phyloP scores from a whole-genome alignment of 1,140 invertebrate genomes.

The Octopus bimaculoides region DNA sequence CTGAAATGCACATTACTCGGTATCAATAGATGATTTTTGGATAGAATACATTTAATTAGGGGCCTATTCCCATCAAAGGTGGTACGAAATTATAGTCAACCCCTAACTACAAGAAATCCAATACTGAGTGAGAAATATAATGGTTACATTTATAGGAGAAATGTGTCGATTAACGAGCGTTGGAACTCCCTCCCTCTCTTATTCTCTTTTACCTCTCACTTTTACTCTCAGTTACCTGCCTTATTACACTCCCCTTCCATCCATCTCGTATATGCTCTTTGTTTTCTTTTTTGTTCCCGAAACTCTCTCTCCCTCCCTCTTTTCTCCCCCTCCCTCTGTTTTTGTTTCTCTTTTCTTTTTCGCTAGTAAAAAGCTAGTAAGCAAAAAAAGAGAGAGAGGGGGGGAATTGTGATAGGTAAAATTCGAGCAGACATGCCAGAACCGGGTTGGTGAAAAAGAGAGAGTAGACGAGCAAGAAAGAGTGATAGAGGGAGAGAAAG shows the following conservation, averaged over 20 bases:
- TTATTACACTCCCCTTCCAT: not conserved
- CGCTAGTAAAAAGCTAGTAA: not conserved
- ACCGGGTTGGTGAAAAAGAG: not conserved
- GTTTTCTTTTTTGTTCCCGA: not conserved
- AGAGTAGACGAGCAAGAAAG: not conserved
- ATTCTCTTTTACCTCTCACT: not conserved
- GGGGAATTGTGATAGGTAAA: not conserved
- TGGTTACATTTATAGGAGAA: not conserved
- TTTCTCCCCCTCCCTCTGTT: not conserved
- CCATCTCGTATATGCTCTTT: not conserved
- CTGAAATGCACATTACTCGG: no score
- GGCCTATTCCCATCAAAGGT: no score
- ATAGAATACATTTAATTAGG: no score
- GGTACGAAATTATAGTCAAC: not conserved
- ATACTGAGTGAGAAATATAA: not conserved
- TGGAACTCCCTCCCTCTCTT: not conserved
- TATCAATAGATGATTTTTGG: no score
- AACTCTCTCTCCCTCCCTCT: not conserved
- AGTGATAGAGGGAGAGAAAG: not conserved
- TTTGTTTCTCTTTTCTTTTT: not conserved
- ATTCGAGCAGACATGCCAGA: not conserved
- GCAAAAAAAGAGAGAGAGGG: not conserved
- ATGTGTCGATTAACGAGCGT: not conserved
- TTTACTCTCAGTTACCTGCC: not conserved
- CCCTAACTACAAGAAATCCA: not conserved